phyloP scores from a whole-genome alignment of 2,113 vertebrate genomes.

The Poicephalus gulielmi region DNA sequence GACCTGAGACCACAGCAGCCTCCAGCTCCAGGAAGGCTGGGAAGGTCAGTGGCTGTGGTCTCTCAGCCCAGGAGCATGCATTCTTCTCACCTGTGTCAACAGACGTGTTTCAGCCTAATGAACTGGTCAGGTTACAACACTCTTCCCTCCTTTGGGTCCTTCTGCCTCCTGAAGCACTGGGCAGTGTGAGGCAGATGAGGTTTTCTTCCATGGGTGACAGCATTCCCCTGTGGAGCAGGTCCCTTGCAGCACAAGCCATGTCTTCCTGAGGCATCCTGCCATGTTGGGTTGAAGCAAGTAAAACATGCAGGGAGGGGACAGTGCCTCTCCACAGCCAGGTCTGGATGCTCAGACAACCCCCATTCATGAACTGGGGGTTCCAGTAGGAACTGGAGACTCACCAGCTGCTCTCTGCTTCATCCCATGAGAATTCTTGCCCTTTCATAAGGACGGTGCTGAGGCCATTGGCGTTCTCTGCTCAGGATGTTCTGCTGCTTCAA shows the following conservation, averaged over 20 bases:
- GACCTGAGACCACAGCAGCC: neutral
- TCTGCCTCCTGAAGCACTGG: neutral
- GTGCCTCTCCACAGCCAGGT: neutral
- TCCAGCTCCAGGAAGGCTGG: neutral
- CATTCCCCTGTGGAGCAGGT: neutral
- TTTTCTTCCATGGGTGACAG: neutral
- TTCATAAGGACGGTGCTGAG: neutral
- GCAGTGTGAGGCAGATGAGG: neutral
- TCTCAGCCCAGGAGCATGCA: neutral
- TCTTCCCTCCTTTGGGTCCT: neutral
- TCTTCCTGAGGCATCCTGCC: neutral
- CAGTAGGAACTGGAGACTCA: neutral
- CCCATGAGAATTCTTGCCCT: fast-evolving
- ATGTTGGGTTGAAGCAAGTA: neutral
- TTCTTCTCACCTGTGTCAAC: neutral
- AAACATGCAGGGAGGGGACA: neutral
- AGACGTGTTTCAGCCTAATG: neutral
- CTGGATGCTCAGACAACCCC: neutral
- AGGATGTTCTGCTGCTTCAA: neutral
- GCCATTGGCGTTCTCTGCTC: neutral
- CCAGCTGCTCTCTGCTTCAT: neutral
- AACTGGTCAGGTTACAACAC: fast-evolving
- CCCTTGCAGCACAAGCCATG: neutral
- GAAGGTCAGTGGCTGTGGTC: neutral
- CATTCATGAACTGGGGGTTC: neutral